Evolutionary conservation across 2,888 invertebrate genomes (phyloP).

Genomic region (Sussaba pulchella): DNA sequence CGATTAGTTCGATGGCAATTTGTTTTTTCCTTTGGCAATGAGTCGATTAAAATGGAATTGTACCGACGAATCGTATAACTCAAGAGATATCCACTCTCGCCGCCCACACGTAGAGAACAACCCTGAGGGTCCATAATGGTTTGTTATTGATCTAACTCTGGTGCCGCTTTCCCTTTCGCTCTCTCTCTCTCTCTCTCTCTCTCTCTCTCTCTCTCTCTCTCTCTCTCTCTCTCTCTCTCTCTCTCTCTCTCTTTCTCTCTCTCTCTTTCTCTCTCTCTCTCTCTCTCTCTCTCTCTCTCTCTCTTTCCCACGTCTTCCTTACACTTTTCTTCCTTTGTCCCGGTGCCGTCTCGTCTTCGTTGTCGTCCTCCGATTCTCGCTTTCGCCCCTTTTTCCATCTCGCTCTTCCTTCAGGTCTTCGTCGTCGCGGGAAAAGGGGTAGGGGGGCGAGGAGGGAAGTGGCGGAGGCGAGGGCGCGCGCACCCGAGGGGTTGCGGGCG

Average conservation of each 20-base stretch:
- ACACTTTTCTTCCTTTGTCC: conserved; percentile 76
- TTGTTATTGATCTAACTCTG: conserved; percentile 83
- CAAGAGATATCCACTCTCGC: conserved; percentile 38
- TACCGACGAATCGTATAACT: conserved; percentile 28
- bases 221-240: conserved; percentile 31
- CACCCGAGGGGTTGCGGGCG: conserved; percentile 58
- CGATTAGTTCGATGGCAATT: background rate
- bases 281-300: too few species aligned
- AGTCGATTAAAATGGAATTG: conserved; percentile 32
- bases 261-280: too few species aligned
- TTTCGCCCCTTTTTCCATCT: conserved; percentile 69
- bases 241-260: background rate
- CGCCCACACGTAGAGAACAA: conserved; percentile 67
- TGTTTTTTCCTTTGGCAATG: background rate
- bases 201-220: too few species aligned
- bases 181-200: background rate
- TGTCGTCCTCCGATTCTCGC: conserved; percentile 47
- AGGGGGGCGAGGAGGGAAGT: background rate
- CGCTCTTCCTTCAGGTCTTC: conserved; percentile 66
- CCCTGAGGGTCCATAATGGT: conserved; percentile 80
- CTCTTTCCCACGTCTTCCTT: conserved; percentile 71
- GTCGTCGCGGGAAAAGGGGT: conserved; percentile 49
- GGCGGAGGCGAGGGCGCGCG: conserved; percentile 54
- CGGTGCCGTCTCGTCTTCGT: conserved; percentile 70
- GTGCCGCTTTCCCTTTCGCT: conserved; percentile 59